Evolutionary conservation across 1,140 invertebrate species (phyloP).

Genomic region (Chironomus striatipennis): DNA sequence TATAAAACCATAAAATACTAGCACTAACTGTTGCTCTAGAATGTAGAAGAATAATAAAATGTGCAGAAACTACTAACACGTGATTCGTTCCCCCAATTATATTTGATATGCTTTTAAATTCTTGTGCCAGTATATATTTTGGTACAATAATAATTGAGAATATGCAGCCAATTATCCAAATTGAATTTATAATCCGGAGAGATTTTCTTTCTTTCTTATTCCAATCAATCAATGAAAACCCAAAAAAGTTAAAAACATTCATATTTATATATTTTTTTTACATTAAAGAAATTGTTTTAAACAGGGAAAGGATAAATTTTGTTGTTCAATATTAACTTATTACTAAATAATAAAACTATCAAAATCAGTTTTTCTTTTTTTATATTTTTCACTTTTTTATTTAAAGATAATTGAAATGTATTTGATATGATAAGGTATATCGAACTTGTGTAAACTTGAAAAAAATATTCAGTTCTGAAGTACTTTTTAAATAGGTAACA

Average conservation of each 20-base stretch:
- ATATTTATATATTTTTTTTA: background rate
- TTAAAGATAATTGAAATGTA: background rate
- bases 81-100: background rate
- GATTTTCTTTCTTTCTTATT: background rate
- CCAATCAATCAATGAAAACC: background rate
- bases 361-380: background rate
- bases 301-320: no score
- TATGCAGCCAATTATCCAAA: background rate
- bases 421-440: background rate
- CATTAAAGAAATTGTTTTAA: no score
- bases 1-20: background rate
- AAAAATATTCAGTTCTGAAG: no score
- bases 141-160: background rate
- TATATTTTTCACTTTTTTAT: background rate
- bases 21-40: background rate
- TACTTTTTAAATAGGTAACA: no score
- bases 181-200: background rate
- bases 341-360: background rate
- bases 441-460: no score
- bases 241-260: background rate
- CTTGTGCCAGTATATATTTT: background rate
- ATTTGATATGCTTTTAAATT: background rate
- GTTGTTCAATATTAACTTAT: no score
- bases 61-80: background rate
- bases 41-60: background rate